phyloP scores from a whole-genome alignment of 1,140 invertebrate species.

The Bombus waltoni region DNA sequence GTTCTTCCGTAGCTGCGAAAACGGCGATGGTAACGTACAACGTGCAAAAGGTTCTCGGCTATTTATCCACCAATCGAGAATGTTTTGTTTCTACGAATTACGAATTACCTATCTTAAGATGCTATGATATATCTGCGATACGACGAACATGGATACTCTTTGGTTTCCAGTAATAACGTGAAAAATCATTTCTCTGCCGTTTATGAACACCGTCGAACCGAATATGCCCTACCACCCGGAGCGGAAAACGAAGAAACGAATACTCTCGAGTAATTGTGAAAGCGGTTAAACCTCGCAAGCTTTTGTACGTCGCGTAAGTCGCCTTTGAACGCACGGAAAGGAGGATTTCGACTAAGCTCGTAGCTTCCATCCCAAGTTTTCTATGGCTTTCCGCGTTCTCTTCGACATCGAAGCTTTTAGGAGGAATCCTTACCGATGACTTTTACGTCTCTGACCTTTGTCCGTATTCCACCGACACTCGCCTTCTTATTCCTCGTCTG shows the following conservation, averaged over 20 bases:
- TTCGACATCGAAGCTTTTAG: conserved; percentile 17
- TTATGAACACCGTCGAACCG: no score
- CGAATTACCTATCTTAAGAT: no score
- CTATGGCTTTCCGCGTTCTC: conserved; percentile 10
- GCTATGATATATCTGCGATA: no score
- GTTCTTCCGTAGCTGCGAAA: no score
- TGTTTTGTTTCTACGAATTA: no score
- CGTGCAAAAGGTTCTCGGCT: no score
- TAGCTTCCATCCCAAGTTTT: conserved; percentile 22
- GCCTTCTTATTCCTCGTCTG: not conserved
- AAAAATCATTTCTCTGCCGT: no score
- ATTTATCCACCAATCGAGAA: no score
- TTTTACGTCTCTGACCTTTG: conserved; percentile 35
- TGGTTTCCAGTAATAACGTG: no score
- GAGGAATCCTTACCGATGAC: conserved; percentile 30
- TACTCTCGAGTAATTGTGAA: conserved; percentile 21
- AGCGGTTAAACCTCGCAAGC: conserved; percentile 14
- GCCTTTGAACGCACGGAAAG: conserved; percentile 30
- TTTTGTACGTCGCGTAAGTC: conserved; percentile 22
- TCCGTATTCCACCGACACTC: not conserved
- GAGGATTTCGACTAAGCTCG: conserved; percentile 31
- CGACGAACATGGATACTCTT: no score
- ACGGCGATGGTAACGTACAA: no score
- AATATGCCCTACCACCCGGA: not conserved
- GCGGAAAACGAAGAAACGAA: not conserved